Conservation (phyloP, 2,797 vertebrate species). For the Lemur catta region DNA sequence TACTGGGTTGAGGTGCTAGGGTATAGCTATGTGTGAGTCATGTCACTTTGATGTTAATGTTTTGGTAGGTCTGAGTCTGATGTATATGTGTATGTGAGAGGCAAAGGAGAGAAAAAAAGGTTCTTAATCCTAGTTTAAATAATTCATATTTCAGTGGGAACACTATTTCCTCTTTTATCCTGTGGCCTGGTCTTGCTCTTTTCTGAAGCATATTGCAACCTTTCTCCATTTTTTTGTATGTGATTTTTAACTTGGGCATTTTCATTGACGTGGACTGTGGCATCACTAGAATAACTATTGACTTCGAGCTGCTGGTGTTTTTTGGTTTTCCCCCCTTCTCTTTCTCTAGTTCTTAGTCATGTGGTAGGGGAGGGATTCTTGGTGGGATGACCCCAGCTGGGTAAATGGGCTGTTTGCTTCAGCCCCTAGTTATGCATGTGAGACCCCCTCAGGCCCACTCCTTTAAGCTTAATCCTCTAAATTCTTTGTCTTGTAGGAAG, state of each 20-base stretch:
- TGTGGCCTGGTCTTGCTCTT: neutral
- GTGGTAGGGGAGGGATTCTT: slow-evolving; percentile 53
- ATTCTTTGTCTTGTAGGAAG: slow-evolving; percentile 97
- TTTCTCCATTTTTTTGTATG: neutral
- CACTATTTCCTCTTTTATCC: neutral
- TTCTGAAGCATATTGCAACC: neutral
- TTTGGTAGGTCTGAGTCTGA: neutral
- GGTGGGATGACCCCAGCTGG: slow-evolving; percentile 61
- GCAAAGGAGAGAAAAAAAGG: neutral
- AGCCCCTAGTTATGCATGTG: slow-evolving; percentile 77
- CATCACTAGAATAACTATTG: neutral
- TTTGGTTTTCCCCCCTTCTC: neutral
- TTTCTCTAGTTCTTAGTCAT: slow-evolving; percentile 29
- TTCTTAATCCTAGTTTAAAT: neutral
- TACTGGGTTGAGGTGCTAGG: neutral
- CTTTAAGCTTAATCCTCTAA: slow-evolving; percentile 89
- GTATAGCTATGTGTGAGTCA: neutral
- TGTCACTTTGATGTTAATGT: neutral
- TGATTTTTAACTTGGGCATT: neutral
- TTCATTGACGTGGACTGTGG: neutral
- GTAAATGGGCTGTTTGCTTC: slow-evolving; percentile 66
- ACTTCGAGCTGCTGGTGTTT: neutral
- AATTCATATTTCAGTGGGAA: neutral
- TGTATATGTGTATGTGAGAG: neutral
- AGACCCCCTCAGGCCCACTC: slow-evolving; percentile 69